phyloP scores from a whole-genome alignment of 2,797 vertebrate species.

The Anguilla pacifica region DNA sequence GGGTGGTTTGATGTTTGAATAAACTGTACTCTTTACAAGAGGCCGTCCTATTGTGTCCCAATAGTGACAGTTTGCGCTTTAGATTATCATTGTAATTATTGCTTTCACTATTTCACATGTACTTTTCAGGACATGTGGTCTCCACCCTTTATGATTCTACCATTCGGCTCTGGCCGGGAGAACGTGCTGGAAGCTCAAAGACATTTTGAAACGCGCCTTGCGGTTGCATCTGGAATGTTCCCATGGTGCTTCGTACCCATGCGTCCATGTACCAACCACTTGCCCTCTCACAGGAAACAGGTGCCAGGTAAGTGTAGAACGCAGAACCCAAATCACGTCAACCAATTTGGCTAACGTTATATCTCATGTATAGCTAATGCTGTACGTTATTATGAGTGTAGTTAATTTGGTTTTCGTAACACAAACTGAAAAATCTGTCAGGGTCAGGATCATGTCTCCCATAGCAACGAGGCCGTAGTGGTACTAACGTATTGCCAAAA shows the following conservation, averaged over 20 bases:
- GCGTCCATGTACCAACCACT: conserved; percentile 1
- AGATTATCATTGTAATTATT: neutral
- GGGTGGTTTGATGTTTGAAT: neutral
- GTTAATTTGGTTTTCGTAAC: neutral
- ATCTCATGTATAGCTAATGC: neutral
- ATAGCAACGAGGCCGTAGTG: neutral
- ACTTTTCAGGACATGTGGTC: conserved; percentile 34
- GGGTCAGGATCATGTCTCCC: neutral
- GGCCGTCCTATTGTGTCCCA: neutral
- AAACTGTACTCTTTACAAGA: neutral
- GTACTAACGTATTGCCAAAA: neutral
- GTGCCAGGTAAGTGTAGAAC: neutral
- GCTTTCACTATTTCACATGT: neutral
- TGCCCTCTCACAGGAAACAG: neutral
- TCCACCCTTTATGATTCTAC: neutral
- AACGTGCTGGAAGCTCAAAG: neutral
- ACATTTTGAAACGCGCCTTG: neutral
- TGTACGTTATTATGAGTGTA: neutral
- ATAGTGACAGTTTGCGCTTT: too few species aligned
- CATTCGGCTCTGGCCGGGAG: neutral
- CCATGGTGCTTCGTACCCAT: neutral
- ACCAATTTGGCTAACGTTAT: neutral
- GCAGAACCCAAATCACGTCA: neutral
- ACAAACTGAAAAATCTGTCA: neutral
- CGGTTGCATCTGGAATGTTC: rapidly evolving